Percentiles rank a stretch among this genome's conserved stretches.
Conservation (phyloP, 64 coral and sea anemone genomes). For the Actinia equina region DNA sequence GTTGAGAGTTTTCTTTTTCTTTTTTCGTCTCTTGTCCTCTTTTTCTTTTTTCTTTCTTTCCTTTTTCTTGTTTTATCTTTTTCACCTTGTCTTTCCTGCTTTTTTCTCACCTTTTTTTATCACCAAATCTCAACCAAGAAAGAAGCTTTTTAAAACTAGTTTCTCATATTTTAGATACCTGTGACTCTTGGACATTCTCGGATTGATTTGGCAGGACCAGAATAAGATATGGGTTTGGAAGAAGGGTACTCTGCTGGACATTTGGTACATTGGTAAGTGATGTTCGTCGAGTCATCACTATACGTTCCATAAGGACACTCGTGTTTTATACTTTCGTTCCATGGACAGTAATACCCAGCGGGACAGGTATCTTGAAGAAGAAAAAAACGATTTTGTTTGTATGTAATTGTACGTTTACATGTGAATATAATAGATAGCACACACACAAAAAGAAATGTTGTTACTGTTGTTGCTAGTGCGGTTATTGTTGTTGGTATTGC, state of each 20-base stretch:
- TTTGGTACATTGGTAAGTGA: constrained; percentile 8
- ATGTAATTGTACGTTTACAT: not conserved
- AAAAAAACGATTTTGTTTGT: not conserved
- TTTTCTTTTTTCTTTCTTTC: not conserved
- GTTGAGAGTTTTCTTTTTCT: not conserved
- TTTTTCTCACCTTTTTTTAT: not conserved
- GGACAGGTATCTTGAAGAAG: constrained; percentile 8
- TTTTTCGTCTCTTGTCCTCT: not conserved
- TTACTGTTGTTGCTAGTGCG: too few relatives aligned
- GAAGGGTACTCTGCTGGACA: not conserved
- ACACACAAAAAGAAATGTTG: not conserved
- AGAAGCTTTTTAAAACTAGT: not conserved
- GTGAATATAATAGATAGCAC: not conserved
- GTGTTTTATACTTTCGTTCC: not conserved
- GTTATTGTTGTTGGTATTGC: too few relatives aligned
- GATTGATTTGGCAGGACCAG: not conserved
- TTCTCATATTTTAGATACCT: not conserved
- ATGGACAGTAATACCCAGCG: constrained; percentile 30
- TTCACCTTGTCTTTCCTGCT: not conserved
- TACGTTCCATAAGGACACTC: constrained; percentile 11
- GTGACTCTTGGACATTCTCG: not conserved
- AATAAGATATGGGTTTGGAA: not conserved
- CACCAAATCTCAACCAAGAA: not conserved
- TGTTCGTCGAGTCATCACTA: not conserved
- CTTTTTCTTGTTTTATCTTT: not conserved